Evolutionary conservation across 2,113 vertebrate species (phyloP).

Genomic region (Pampusana beccarii): DNA sequence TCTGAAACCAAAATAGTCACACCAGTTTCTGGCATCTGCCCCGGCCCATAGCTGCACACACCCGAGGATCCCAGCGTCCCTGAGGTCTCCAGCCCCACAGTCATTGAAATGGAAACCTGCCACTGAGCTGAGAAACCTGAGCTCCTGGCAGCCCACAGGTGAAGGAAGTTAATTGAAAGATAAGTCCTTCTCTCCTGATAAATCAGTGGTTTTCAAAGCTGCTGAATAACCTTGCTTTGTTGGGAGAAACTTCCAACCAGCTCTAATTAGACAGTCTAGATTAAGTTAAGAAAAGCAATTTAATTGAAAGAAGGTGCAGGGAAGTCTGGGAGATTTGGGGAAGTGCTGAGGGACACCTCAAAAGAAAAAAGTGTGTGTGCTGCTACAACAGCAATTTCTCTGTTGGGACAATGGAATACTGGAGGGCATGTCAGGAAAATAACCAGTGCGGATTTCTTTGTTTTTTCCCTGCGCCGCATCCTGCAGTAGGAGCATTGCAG

Average conservation of each 20-base stretch:
- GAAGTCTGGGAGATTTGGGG: background rate
- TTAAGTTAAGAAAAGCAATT: slow-evolving; percentile 26
- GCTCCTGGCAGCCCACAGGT: background rate
- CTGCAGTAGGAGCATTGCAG: background rate
- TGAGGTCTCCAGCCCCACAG: background rate
- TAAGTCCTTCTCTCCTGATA: slow-evolving; percentile 23
- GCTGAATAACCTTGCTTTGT: background rate
- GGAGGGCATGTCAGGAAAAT: background rate
- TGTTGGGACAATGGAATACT: background rate
- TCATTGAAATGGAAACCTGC: background rate
- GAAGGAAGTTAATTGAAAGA: slow-evolving; percentile 35
- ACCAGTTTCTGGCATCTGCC: background rate
- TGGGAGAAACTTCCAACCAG: background rate
- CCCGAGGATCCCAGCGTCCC: background rate
- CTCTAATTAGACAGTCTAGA: slow-evolving; percentile 17
- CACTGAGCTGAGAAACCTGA: background rate
- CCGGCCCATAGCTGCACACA: background rate
- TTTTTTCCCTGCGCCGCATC: accelerated
- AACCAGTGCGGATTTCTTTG: background rate
- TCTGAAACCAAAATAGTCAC: background rate
- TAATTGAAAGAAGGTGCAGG: background rate
- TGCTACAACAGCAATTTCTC: background rate
- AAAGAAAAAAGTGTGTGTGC: background rate
- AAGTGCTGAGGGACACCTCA: background rate
- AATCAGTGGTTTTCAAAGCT: slow-evolving; percentile 23